Percentiles rank a stretch among this genome's conserved stretches.
Conservation (phyloP, 2,888 invertebrate species). For the Eristalis intricaria region DNA sequence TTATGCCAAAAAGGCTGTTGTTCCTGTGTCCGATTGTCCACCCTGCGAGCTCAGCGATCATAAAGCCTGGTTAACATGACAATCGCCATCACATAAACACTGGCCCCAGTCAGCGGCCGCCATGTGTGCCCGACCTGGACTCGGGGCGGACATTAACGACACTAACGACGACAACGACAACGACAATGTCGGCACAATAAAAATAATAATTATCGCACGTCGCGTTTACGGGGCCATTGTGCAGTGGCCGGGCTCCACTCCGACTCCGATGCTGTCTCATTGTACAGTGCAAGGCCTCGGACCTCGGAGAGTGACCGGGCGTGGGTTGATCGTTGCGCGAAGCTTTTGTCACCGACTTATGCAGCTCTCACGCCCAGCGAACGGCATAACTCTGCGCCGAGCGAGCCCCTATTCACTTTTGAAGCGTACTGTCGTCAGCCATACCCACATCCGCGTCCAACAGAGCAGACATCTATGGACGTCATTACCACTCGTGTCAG, state of each 20-base stretch:
- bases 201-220: constrained; percentile 71
- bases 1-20: constrained; percentile 65
- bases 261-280: constrained; percentile 11
- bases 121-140: constrained; percentile 16
- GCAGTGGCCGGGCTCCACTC: constrained; percentile 8
- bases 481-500: constrained; percentile 70
- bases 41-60: constrained; percentile 60
- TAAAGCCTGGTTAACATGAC: constrained; percentile 71
- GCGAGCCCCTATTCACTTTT: constrained; percentile 51
- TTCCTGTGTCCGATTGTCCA: constrained; percentile 53
- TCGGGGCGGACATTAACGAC: constrained; percentile 40
- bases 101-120: constrained; percentile 6
- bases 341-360: constrained; percentile 51
- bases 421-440: constrained; percentile 49
- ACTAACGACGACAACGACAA: constrained; percentile 63
- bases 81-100: constrained; percentile 66
- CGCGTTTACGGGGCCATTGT: constrained; percentile 67
- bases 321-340: constrained; percentile 51
- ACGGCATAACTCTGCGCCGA: constrained; percentile 49
- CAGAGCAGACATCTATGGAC: constrained; percentile 52
- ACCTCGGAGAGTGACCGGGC: neutral
- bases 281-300: neutral
- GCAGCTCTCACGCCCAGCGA: constrained; percentile 23
- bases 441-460: constrained; percentile 37
- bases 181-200: constrained; percentile 68